Conservation (phyloP, 2,797 vertebrate species). For the Distichodus sexfasciatus region DNA sequence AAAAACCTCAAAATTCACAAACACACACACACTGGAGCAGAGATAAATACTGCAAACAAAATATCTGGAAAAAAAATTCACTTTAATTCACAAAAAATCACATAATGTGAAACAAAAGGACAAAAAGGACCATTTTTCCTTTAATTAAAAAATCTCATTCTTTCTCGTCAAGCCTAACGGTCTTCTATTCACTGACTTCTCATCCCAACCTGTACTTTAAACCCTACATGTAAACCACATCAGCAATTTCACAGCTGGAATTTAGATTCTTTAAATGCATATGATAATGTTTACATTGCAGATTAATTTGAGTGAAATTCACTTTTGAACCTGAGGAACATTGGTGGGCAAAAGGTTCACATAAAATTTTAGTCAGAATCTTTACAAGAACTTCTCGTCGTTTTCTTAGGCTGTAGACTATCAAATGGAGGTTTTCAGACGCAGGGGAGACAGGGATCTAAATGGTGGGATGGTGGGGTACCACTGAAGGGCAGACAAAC, state of each 20-base stretch:
- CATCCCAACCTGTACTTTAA: too few relatives aligned
- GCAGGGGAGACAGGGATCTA: conserved; percentile 24
- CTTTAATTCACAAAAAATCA: conserved; percentile 42
- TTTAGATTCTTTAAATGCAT: conserved; percentile 40
- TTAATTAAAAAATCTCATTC: too few relatives aligned
- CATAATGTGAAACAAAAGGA: conserved; percentile 27
- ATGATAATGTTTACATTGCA: not conserved
- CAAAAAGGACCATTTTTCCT: conserved; percentile 13
- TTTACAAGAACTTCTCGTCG: not conserved
- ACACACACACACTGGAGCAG: not conserved
- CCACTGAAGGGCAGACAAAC: conserved; percentile 17
- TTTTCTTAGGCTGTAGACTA: conserved; percentile 6
- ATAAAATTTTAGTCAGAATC: not conserved
- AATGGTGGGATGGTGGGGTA: conserved; percentile 13
- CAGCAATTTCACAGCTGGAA: too few relatives aligned
- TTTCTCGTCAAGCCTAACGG: too few relatives aligned
- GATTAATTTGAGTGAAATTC: not conserved
- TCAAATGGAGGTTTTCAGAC: conserved; percentile 40
- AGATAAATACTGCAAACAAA: conserved; percentile 52
- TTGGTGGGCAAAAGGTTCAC: not conserved
- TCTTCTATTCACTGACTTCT: too few relatives aligned
- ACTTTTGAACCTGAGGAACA: not conserved
- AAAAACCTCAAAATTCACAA: conserved; percentile 27
- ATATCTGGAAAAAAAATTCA: conserved; percentile 46
- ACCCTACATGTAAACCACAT: too few relatives aligned